Evolutionary conservation across 1,140 invertebrate species (phyloP), one percentile per base, ranked within the genome.

Genomic region (Heterodera carotae): DNA sequence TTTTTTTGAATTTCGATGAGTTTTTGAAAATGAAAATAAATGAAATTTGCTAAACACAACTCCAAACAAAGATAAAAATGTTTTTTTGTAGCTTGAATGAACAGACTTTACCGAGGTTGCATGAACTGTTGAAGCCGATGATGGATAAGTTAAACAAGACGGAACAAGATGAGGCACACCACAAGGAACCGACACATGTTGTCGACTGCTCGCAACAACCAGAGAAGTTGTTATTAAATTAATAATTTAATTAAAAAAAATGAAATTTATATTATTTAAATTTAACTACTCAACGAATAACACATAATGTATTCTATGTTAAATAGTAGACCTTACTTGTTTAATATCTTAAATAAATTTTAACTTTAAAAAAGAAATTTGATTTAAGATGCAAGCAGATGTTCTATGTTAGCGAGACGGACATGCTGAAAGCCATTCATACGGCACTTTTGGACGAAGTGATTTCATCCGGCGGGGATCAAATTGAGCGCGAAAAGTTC

Each of bases 401-500:
- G 73, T 86, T 85, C 76, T 86, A 76, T 75, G 85, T 82, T 15
- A 86, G 85, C 25, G 85, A 86, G 39, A 86, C 82, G 15, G 85
- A 86, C 70, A 86, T 86, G 85, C 80, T 86, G 29, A 86, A 86
- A 70, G 84, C 85, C 10, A 83, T 87, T 78, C 59, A 76, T 29
- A 70, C 60, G 56, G 84, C 83, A 15, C 69, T 86, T n/a, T 79
- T 77, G 59, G 82, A 86, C 73, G 83, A 86, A 74, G 84, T 85
- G 62, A 77, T 81, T 66, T 78, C 81, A n/a, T 78, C 56, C 36
- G 69, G 75, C 60, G 78, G 76, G 34, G 81, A 83, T 33, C 68
- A 70, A 34, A 76, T 86, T 36, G 71, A 79, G 69, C 81, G 79
- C 33, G 36, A 77, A 25, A 83, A 83, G 69, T 86, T 87, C 70